Evolutionary conservation across 2,888 invertebrate species (phyloP).

Genomic region (Schrankia costaestrigalis): DNA sequence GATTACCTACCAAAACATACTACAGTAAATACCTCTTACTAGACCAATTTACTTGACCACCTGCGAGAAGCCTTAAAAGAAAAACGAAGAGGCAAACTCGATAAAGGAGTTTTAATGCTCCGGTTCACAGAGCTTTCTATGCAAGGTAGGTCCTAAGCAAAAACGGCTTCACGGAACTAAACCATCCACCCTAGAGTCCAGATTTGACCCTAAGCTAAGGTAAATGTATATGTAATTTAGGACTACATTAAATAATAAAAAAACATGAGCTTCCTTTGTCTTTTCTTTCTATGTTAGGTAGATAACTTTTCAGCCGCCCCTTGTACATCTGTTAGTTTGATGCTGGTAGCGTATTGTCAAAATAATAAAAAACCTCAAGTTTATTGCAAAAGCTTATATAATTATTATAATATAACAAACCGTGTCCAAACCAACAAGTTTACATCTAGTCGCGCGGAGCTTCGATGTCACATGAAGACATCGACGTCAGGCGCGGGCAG

Average conservation of each 20-base stretch:
- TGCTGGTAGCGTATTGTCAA: neutral
- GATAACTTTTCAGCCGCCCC: neutral
- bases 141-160: no score
- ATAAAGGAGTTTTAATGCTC: no score
- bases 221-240: neutral
- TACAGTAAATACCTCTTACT: no score
- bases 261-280: neutral
- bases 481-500: conserved; percentile 85
- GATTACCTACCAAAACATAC: no score
- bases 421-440: conserved; percentile 45
- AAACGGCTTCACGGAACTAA: no score
- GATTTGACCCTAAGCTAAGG: neutral
- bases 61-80: no score
- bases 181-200: no score
- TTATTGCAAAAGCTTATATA: conserved; percentile 37
- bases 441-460: conserved; percentile 32
- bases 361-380: conserved; percentile 19
- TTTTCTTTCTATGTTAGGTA: neutral
- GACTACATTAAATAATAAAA: no score
- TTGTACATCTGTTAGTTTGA: neutral
- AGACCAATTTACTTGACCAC: no score
- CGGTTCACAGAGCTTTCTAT: no score
- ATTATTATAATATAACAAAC: conserved; percentile 65
- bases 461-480: conserved; percentile 88
- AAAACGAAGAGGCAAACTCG: no score